A percentile compares a stretch with the other conserved stretches of the same genome.
Evolutionary conservation across 2,113 vertebrate genomes (phyloP).

Genomic region (Charadrius vociferus): DNA sequence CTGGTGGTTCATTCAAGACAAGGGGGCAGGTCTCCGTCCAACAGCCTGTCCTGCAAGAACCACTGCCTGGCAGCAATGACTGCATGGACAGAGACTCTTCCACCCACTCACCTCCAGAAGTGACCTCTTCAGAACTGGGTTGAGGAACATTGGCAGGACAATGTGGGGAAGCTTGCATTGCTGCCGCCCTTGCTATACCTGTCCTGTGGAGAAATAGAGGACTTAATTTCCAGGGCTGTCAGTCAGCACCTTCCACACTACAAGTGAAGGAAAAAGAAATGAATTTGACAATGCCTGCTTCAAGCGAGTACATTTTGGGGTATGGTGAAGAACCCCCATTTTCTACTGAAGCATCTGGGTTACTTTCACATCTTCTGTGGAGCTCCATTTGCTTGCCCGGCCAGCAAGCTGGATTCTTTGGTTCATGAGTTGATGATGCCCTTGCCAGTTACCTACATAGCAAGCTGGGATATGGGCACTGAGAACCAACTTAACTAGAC

Average conservation of each 20-base stretch:
- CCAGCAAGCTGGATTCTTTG: conserved; percentile 9
- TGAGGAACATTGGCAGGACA: conserved; percentile 67
- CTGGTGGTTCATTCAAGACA: conserved; percentile 1
- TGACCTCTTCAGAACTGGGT: conserved; percentile 67
- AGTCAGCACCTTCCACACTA: conserved; percentile 52
- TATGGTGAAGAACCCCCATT: background rate
- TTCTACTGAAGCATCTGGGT: background rate
- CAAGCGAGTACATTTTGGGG: background rate
- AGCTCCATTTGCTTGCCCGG: background rate
- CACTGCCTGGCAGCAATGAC: background rate
- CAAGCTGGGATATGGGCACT: background rate
- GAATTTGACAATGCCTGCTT: background rate
- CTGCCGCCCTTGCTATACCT: conserved; percentile 72
- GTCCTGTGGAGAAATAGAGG: conserved; percentile 73
- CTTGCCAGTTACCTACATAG: background rate
- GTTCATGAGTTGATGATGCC: background rate
- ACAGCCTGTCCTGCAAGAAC: background rate
- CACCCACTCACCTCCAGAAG: conserved; percentile 74
- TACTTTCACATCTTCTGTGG: background rate
- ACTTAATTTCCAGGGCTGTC: conserved; percentile 70
- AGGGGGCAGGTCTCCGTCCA: background rate
- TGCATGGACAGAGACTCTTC: conserved; percentile 28
- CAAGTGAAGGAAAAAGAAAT: conserved; percentile 19
- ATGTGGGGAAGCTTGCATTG: conserved; percentile 71
- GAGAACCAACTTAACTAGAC: background rate